These are phyloP conservation scores for Eulemur rubriventer DNA, from an alignment of 2,797 vertebrate genomes.

Conservation along the genomic window DNA sequence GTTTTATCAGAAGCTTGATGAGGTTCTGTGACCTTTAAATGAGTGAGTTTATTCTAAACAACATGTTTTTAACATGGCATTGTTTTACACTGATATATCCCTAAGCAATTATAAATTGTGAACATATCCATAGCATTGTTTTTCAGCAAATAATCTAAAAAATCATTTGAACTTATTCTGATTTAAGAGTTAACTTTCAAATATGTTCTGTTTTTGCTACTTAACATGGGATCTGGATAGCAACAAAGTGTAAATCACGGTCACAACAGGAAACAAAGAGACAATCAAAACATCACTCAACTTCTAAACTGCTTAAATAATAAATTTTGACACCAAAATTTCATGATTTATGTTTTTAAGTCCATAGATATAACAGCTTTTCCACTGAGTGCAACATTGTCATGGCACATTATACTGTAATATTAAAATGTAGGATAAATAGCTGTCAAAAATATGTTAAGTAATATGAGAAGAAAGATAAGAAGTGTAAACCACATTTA, in stretches of 20 bases:
- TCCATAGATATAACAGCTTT: neutral
- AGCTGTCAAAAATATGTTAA: neutral
- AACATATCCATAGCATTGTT: neutral
- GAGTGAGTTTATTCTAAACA: neutral
- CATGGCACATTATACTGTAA: neutral
- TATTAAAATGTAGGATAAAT: neutral
- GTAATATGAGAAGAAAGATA: neutral
- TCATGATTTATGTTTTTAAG: neutral
- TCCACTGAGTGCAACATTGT: neutral
- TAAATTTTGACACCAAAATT: neutral
- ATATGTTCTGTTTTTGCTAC: neutral
- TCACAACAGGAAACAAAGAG: neutral
- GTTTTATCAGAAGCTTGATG: neutral
- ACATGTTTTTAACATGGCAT: neutral
- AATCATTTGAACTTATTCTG: neutral
- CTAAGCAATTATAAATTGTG: neutral
- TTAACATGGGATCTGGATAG: neutral
- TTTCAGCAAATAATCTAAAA: conserved; percentile 29
- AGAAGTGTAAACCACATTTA: neutral
- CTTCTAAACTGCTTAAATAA: neutral
- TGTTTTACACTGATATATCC: neutral
- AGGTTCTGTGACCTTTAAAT: neutral
- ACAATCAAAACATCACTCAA: neutral
- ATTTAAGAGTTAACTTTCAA: neutral
- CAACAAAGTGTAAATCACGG: neutral